Evolutionary conservation across 2,888 invertebrate genomes (phyloP), one percentile per base, ranked within the genome.

Genomic region (Lepidocyrtinus sp.): DNA sequence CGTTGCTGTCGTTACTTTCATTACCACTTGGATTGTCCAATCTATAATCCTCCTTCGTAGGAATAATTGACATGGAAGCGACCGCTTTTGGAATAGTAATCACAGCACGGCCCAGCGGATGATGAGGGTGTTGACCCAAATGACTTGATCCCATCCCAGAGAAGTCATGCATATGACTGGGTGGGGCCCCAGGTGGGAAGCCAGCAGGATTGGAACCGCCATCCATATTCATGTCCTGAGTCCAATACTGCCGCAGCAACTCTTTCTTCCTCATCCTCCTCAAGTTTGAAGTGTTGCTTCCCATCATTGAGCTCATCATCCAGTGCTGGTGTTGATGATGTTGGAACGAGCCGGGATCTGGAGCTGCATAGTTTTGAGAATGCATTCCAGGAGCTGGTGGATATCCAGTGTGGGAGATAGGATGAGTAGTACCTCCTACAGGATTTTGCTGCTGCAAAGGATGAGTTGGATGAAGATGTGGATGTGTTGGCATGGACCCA

Each of bases 181-280:
- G 79, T 0, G 92, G 91, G 15, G 45, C 62, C 90, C 12, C 91
- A 91, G 36, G 88, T 83, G 1, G 90, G 12, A 61, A 62, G 89
- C 19, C 90, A 90, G 19, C 91, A 90, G 19, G 91, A 88, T 65
- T 90, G 5, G 91, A 90, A 2, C 93, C 92, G 86, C 95, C 95
- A 86, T 94, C 94, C 92, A 94, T 94, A 87, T 95, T 94, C 92
- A 94, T 94, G 87, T 95, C 95, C 87, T 94, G 94, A 15, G 94
- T 94, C 90, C 95, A 95, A 87, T 94, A 94, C 87, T 96, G 94
- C 21, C 95, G 91, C 27, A 96, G 89, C 70, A 96, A 88, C 88
- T 96, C 96, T 87, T 96, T 96, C 90, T 96, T 96, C 1, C 96
- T 91, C 96, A 96, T 96, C 21, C 96, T 91, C 24, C 96, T 90